Evolutionary conservation across 92 coral and sea anemone species (phyloP), one percentile per base, ranked within the genome.

Genomic region (Palythoa grandis): DNA sequence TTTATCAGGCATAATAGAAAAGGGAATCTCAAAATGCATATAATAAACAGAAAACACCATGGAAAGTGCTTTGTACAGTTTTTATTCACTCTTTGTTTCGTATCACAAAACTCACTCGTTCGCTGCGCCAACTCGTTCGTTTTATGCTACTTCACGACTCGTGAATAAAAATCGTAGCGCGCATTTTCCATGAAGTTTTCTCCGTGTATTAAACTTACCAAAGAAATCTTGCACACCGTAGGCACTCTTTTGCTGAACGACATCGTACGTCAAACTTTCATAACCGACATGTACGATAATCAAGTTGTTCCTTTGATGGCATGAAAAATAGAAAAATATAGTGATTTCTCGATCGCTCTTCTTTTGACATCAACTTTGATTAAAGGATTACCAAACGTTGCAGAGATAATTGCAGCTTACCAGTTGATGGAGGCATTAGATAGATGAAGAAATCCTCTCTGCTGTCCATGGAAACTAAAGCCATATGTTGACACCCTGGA

Each of bases 401-500:
- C 50, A 43, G 50, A 43, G 9, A 0, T 5, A 43, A 8, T 43
- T 43, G 50, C 50, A 43, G 50, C 50, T 78, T 37, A 78, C 83
- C 83, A 78, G 23, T 78, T n/a, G 35, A 35, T n/a, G 29, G 83
- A 38, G 38, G 52, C 14, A 38, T 60, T 60, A 2, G 15, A 48
- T 9, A 78, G 16, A 38, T 58, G 70, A 35, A 78, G 56, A 60
- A 37, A 57, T 57, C 54, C 83, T 35, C 8, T 14, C 69, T 77
- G 82, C 15, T 29, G 24, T 38, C 7, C 82, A 39, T 78, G 35
- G 70, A 37, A 2, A 60, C 69, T 78, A 17, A 78, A 78, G 16
- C 83, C 83, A 79, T 79, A 79, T 13, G 83, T 63, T 1, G 83
- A 79, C 16, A 79, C 58, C 8, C 39, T 79, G 57, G 72, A 39